Percentiles rank a stretch among this genome's conserved stretches.
phyloP scores from a whole-genome alignment of 30 jellyfish, hydroid and myxozoan genomes.

The Turritopsis dohrnii region DNA sequence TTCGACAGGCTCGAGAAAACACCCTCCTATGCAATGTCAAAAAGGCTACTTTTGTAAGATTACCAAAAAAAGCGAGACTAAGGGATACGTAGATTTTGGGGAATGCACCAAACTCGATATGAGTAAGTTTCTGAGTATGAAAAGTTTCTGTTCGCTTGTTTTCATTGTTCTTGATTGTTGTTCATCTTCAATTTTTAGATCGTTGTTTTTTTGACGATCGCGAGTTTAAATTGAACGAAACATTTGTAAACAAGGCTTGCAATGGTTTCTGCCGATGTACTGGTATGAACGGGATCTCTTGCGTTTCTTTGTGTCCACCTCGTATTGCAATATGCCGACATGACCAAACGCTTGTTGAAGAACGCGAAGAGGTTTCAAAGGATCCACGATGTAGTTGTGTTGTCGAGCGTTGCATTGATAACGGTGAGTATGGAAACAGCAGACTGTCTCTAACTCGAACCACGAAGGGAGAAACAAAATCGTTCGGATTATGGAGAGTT shows the following conservation, averaged over 20 bases:
- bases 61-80: conserved; percentile 29
- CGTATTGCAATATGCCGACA: conserved; percentile 16
- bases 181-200: conserved; percentile 22
- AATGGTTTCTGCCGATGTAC: conserved; percentile 44
- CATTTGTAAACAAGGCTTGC: conserved; percentile 34
- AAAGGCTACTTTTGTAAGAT: conserved; percentile 48
- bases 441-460: too few species aligned
- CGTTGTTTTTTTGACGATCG: conserved; percentile 31
- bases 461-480: too few species aligned
- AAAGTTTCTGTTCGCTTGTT: background rate
- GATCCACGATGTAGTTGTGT: conserved; percentile 45
- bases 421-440: conserved; percentile 6
- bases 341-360: conserved; percentile 13
- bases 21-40: conserved; percentile 42
- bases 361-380: conserved; percentile 16
- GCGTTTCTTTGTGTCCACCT: conserved; percentile 82
- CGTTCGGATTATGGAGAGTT: too few species aligned
- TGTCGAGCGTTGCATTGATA: conserved; percentile 14
- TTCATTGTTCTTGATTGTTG: conserved; percentile 16
- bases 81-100: conserved; percentile 45
- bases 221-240: conserved; percentile 30
- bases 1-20: conserved; percentile 55
- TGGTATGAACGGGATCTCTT: conserved; percentile 2
- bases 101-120: conserved; percentile 39
- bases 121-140: conserved; percentile 31